Conservation (phyloP, 2,888 invertebrate species). For the Sphaerolaimus hirsutus region DNA sequence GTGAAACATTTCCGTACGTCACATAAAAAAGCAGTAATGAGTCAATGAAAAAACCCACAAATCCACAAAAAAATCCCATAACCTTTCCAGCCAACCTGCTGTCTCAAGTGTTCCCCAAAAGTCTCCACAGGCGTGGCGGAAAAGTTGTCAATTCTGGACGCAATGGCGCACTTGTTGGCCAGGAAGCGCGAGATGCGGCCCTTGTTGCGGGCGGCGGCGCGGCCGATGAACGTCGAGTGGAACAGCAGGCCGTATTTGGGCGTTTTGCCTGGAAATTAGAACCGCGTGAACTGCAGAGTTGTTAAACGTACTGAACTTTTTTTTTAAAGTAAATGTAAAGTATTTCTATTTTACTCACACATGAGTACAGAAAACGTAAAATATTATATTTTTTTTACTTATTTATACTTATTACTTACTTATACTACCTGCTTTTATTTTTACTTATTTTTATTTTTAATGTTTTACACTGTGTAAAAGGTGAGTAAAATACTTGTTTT, state of each 20-base stretch:
- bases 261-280: conserved; percentile 44
- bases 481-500: too few relatives aligned
- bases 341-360: not conserved
- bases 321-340: not conserved
- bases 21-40: too few relatives aligned
- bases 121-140: too few relatives aligned
- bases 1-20: too few relatives aligned
- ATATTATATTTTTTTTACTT: not conserved
- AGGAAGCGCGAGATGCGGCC: conserved; percentile 86
- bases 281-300: not conserved
- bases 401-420: too few relatives aligned
- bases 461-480: too few relatives aligned
- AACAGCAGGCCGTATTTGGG: conserved; percentile 93
- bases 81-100: not conserved
- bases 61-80: too few relatives aligned
- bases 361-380: not conserved
- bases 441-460: not conserved
- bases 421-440: not conserved
- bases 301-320: not conserved
- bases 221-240: conserved; percentile 87
- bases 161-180: conserved; percentile 96
- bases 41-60: too few relatives aligned
- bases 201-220: conserved; percentile 78
- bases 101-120: not conserved
- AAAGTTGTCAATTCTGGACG: conserved; percentile 90